Evolutionary conservation across 2,797 vertebrate genomes (phyloP).

Genomic region (Enteromius unitaeniatus): DNA sequence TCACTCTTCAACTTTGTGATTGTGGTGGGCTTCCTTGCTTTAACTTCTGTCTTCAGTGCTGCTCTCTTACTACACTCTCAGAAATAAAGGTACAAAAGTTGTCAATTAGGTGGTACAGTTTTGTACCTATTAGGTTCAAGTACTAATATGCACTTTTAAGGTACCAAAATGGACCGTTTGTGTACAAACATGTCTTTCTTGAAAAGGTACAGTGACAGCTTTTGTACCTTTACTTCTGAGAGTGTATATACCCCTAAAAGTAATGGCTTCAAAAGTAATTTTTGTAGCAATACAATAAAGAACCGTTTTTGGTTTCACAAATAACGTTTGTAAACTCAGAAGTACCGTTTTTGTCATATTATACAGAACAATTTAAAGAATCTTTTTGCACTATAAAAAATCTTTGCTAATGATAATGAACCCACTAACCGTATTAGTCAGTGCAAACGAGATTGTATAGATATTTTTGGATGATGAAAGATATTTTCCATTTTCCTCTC

Average conservation of each 20-base stretch:
- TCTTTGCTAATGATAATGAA: background rate
- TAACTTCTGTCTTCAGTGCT: background rate
- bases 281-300: background rate
- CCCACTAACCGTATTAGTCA: background rate
- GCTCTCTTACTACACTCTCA: background rate
- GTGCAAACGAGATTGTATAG: background rate
- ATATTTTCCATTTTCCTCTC: background rate
- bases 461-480: background rate
- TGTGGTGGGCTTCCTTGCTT: background rate
- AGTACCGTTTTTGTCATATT: background rate
- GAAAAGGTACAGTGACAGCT: no score
- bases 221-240: no score
- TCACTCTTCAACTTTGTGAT: background rate
- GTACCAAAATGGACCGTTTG: no score
- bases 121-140: no score
- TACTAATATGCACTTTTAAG: no score
- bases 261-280: background rate
- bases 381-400: background rate
- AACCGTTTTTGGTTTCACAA: background rate
- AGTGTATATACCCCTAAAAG: background rate
- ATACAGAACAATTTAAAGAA: background rate
- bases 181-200: no score
- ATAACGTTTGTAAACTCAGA: background rate
- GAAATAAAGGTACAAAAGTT: no score
- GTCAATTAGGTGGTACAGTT: no score